These are phyloP conservation scores for Babylonia areolata DNA, from an alignment of 1,140 invertebrate genomes.

Conservation along the genomic window DNA sequence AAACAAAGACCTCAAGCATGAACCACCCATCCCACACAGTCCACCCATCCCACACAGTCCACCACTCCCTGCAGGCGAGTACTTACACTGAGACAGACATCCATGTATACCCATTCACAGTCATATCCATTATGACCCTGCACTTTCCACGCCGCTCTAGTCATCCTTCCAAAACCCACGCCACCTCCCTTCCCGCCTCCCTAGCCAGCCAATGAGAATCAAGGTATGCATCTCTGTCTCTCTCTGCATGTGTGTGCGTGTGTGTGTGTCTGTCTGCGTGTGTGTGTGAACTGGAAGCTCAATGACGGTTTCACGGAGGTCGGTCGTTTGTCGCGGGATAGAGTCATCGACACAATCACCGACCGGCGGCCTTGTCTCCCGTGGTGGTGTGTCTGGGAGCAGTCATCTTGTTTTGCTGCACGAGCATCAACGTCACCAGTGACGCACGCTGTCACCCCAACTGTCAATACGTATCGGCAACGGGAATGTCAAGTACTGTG, in stretches of 20 bases:
- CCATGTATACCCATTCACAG: too few relatives aligned
- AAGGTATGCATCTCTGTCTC: background rate
- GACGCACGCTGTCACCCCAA: background rate
- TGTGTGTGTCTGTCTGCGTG: too few relatives aligned
- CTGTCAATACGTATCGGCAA: background rate
- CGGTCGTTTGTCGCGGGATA: background rate
- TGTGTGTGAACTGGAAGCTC: background rate
- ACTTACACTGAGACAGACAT: too few relatives aligned
- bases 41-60: too few relatives aligned
- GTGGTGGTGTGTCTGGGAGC: background rate
- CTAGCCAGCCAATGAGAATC: background rate
- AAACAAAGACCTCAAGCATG: too few relatives aligned
- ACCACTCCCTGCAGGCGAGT: too few relatives aligned
- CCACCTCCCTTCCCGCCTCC: too few relatives aligned
- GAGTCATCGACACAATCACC: background rate
- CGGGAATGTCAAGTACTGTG: background rate
- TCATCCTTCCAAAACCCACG: too few relatives aligned
- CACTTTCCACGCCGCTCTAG: too few relatives aligned
- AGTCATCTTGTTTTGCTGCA: background rate
- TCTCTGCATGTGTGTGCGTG: too few relatives aligned
- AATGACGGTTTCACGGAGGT: background rate
- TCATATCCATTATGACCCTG: too few relatives aligned
- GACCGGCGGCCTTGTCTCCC: background rate
- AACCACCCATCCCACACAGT: too few relatives aligned
- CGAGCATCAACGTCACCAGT: background rate